Evolutionary conservation across 2,888 invertebrate species (phyloP), one percentile per base, ranked within the genome.

Genomic region (Eupeodes luniger): DNA sequence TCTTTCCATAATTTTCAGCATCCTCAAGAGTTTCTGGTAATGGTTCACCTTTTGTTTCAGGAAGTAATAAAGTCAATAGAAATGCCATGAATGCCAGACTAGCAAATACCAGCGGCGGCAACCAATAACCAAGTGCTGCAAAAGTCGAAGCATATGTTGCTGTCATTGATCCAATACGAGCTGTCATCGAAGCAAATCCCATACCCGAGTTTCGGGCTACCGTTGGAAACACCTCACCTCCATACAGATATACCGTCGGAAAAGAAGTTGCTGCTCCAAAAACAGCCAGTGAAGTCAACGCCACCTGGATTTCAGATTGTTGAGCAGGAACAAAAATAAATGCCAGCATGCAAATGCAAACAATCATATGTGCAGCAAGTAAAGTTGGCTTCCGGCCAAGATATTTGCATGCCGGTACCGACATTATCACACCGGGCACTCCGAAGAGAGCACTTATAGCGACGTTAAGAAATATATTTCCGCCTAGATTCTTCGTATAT

Each of bases 211-310:
- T 98, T 70, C 98, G 94, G 0, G 97, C 96, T 5, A 97, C 96
- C 0, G 98, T 98, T 0, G 98, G 98, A 92, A 97, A 97, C 16
- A 98, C 92, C 93, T 98, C 98, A 0, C 97, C 97, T 0, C 97
- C 96, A 92, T 96, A 98, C 44, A 98, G 94, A 92, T 97, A 98
- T 40, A 96, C 96, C 0, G 96, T 96, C 3, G 97, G 96, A 92
- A 98, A 98, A 4, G 96, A 95, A 72, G 97, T 95, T 27, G 97
- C 96, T 93, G 96, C 95, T 36, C 97, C 97, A 91, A 96, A 96
- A 90, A 97, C 96, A 3, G 96, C 97, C 55, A 96, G 92, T 89
- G 96, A 96, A 57, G 97, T 74, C 3, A 78, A 6, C 0, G 62
- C 19, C 12, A 89, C 70, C 27, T 55, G 57, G 4, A 72, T 27